These are phyloP conservation scores for Nymphalis io DNA, from an alignment of 1,140 invertebrate species.

Conservation along the genomic window DNA sequence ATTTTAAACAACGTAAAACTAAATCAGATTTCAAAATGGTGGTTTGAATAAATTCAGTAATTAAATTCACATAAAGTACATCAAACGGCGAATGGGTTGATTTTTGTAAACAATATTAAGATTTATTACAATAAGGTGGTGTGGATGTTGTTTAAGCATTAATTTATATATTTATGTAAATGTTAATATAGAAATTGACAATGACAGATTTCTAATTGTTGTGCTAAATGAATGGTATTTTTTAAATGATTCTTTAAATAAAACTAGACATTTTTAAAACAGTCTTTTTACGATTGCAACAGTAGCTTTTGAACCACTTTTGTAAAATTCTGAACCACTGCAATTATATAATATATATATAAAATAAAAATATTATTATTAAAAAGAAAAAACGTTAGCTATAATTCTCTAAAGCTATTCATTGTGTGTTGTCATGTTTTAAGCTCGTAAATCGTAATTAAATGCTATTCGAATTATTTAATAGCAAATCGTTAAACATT, in stretches of 20 bases:
- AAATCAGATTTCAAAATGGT: no score
- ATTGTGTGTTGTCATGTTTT: conserved; percentile 18
- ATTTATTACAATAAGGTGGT: not conserved
- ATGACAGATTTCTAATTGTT: no score
- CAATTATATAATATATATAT: no score
- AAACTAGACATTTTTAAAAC: no score
- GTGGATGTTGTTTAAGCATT: not conserved
- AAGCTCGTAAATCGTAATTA: conserved; percentile 31
- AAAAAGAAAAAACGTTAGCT: not conserved
- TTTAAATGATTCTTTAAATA: no score
- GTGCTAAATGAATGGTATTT: no score
- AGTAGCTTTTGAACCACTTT: no score
- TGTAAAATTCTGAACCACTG: no score
- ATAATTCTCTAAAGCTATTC: conserved; percentile 18
- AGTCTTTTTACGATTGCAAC: no score
- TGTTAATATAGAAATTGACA: not conserved
- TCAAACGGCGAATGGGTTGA: conserved; percentile 3
- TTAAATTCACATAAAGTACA: not conserved
- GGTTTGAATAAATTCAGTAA: not conserved
- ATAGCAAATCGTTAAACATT: conserved; percentile 32
- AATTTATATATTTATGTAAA: not conserved
- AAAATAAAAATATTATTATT: not conserved
- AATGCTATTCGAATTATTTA: conserved; percentile 34
- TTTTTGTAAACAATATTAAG: conserved; percentile 1
- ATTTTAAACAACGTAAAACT: no score